phyloP scores from a whole-genome alignment of 2,888 invertebrate species.

The Gisinianus flammeolus region DNA sequence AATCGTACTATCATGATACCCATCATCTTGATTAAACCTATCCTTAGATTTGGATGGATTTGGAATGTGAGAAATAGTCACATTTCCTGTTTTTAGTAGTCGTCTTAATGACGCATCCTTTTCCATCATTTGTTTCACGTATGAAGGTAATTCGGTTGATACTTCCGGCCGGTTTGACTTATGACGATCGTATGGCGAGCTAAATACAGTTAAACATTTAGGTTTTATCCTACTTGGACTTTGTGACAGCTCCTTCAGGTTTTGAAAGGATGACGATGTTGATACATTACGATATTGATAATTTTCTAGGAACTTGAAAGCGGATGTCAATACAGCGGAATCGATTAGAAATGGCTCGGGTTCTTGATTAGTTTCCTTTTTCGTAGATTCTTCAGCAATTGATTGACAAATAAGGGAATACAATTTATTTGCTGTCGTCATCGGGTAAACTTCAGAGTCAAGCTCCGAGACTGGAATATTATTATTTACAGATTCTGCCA shows the following conservation, averaged over 20 bases:
- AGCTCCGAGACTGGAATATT: too few relatives aligned
- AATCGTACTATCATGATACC: background rate
- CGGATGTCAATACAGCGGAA: conserved; percentile 22
- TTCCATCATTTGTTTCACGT: conserved; percentile 43
- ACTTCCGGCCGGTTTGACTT: conserved; percentile 1
- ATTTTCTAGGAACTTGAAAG: conserved; percentile 24
- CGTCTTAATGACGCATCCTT: conserved; percentile 38
- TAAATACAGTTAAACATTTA: conserved; percentile 34
- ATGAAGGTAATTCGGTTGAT: conserved; percentile 41
- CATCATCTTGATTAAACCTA: background rate
- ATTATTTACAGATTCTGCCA: background rate
- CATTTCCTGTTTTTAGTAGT: conserved; percentile 37
- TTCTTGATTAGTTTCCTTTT: conserved; percentile 1
- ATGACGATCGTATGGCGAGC: conserved; percentile 22
- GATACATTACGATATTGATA: conserved; percentile 4
- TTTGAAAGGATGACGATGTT: background rate
- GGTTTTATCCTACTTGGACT: conserved; percentile 1
- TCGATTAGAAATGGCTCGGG: background rate
- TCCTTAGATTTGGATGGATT: background rate
- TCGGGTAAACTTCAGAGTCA: conserved; percentile 25
- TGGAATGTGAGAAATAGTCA: conserved; percentile 42
- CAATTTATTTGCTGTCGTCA: conserved; percentile 23
- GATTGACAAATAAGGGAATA: conserved; percentile 21
- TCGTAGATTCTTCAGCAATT: conserved; percentile 4
- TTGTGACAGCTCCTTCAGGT: background rate